A percentile compares a stretch with the other conserved stretches of the same genome.
Evolutionary conservation across 2,888 invertebrate species (phyloP).

Genomic region (Spilosoma lubricipeda): DNA sequence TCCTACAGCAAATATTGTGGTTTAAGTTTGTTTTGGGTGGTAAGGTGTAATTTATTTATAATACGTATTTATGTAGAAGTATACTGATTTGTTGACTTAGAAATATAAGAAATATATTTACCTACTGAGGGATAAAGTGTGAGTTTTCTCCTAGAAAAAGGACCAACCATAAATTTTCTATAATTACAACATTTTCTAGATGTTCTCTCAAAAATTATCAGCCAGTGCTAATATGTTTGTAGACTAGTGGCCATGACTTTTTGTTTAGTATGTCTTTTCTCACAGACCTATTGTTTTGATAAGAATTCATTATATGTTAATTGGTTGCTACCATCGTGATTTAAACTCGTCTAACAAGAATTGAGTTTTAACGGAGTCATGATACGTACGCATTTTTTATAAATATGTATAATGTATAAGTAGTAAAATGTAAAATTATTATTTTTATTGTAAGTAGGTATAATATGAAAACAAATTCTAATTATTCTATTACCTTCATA

Average conservation of each 20-base stretch:
- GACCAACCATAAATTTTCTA: no score
- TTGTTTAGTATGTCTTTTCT: neutral
- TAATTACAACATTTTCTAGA: neutral
- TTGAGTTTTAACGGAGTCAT: neutral
- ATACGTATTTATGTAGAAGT: no score
- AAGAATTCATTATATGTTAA: neutral
- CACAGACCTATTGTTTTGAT: slow-evolving; percentile 19
- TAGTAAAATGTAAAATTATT: neutral
- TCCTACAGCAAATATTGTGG: no score
- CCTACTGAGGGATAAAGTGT: no score
- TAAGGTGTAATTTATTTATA: no score
- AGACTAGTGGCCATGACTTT: neutral
- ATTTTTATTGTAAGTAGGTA: neutral
- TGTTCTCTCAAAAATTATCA: neutral
- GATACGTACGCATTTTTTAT: neutral
- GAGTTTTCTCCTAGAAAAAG: no score
- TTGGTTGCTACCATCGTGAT: neutral
- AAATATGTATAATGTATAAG: neutral
- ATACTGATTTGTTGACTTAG: no score
- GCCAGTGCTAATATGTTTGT: neutral
- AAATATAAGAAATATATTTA: no score
- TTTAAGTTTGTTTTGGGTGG: no score
- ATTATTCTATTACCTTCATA: neutral
- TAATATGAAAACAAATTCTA: neutral
- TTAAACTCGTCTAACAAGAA: neutral